Base-by-base conservation (phyloP, 2,888 invertebrate genomes). In the Ennomos fuscantarius region DNA sequence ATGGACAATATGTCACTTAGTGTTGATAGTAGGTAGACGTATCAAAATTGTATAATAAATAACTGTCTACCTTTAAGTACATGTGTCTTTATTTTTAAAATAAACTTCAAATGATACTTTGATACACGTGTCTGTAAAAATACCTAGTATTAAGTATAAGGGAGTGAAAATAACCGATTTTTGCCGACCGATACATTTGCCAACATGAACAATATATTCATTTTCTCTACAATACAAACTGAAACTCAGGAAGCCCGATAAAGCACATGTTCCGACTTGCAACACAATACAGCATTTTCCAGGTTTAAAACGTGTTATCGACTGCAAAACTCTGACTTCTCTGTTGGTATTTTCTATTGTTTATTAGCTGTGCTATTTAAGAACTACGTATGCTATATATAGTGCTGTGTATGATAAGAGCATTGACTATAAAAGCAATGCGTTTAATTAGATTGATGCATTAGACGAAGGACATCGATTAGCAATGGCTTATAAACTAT, bases 261-360 rank as follows among this genome's bases (percentile, higher is more conserved):
- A 52, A 48, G 48, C 49, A 51, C 44, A 24, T 60, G 49, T 45
- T 49, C 40, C 12, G 13, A 39, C 33, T 45, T 52, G 44, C 40
- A 43, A 39, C 39, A 24, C 31, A 11, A 37, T 43, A 39, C 15
- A 63, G 50, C 65, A 73, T 68, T 61, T 54, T 40, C 52, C 52
- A 65, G 68, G 71, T 69, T 72, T 70, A 70, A 66, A 70, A 43
- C 56, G 62, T 65, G 55, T 56, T 60, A 50, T 62, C 33, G 53
- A 56, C 55, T 59, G 57, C 72, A 78, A 84, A 82, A 74, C 67
- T 71, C 66, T 68, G 35, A 75, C 78, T 80, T 77, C 68, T 78
- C 65, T 75, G 67, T 79, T 74, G 58, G 55, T 39, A 34, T 39
- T 62, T 50, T 56, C 48, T 59, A 61, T 59, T 57, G 52, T 51